Percentiles rank a stretch among this genome's conserved stretches.
Evolutionary conservation across 2,113 vertebrate species (phyloP).

Genomic region (Neolamprologus tretocephalus): DNA sequence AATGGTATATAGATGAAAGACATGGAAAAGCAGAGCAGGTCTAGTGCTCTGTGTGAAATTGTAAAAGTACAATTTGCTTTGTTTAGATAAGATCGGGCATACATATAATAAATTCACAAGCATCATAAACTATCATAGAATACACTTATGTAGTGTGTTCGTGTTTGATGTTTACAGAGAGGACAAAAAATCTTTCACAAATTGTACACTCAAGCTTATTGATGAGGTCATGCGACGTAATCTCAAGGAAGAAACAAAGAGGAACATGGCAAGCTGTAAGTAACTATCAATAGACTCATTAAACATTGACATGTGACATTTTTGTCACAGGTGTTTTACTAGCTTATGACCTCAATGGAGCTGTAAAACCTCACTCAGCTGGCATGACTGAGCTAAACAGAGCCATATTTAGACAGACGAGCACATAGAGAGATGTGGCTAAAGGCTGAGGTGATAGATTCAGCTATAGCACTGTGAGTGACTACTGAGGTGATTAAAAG

Average conservation of each 20-base stretch:
- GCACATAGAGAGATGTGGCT: not conserved
- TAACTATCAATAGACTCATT: not conserved
- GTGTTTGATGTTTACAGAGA: not conserved
- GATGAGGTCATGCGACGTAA: not conserved
- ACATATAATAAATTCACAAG: not conserved
- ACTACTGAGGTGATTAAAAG: not conserved
- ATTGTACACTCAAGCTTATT: not conserved
- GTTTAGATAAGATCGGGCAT: not conserved
- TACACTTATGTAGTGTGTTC: accelerated
- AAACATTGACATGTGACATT: not conserved
- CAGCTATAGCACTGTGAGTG: not conserved
- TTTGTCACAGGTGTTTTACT: not conserved
- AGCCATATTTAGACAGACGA: not conserved
- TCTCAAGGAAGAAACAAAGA: not conserved
- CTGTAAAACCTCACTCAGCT: not conserved
- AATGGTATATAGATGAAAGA: not conserved
- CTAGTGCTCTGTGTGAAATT: not conserved
- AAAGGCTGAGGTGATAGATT: not conserved
- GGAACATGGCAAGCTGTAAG: not conserved
- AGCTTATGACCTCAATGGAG: not conserved
- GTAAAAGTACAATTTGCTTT: not conserved
- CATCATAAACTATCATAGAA: not conserved
- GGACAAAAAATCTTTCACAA: not conserved
- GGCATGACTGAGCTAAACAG: not conserved
- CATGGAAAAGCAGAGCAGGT: not conserved